A percentile compares a stretch with the other conserved stretches of the same genome.
phyloP scores from a whole-genome alignment of 2,888 invertebrate species.

The Trichopoda pennipes region DNA sequence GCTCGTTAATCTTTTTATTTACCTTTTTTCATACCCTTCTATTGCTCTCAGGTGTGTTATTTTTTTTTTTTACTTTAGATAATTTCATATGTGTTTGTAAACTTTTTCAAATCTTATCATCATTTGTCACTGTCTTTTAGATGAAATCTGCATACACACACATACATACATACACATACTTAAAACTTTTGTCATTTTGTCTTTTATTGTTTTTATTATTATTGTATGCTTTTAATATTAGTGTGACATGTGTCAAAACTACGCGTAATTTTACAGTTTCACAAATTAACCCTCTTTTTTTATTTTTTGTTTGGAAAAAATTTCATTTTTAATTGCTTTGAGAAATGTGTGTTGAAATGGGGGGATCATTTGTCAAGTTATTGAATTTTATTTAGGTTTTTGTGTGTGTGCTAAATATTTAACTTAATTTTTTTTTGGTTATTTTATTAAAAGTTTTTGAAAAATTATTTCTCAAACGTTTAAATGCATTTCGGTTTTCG shows the following conservation, averaged over 20 bases:
- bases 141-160: not conserved
- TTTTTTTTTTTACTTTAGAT: slow-evolving; percentile 28
- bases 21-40: not conserved
- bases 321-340: slow-evolving; percentile 26
- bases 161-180: not conserved
- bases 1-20: slow-evolving; percentile 28
- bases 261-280: slow-evolving; percentile 54
- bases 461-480: no score
- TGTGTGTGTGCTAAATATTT: slow-evolving; percentile 40
- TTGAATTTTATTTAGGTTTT: slow-evolving; percentile 58
- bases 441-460: no score
- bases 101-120: slow-evolving; percentile 57
- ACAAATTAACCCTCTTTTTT: slow-evolving; percentile 55
- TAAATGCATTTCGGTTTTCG: no score
- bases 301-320: slow-evolving; percentile 9
- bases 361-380: slow-evolving; percentile 44
- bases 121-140: slow-evolving; percentile 66
- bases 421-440: slow-evolving; percentile 5
- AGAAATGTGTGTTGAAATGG: not conserved
- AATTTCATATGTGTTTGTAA: slow-evolving; percentile 41
- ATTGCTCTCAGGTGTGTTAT: slow-evolving; percentile 57
- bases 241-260: slow-evolving; percentile 68
- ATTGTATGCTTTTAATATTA: slow-evolving; percentile 55
- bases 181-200: slow-evolving; percentile 40
- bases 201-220: slow-evolving; percentile 49